Percentiles rank a stretch among this genome's conserved stretches.
Evolutionary conservation across 2,797 vertebrate species (phyloP).

Genomic region (Argentina silus): DNA sequence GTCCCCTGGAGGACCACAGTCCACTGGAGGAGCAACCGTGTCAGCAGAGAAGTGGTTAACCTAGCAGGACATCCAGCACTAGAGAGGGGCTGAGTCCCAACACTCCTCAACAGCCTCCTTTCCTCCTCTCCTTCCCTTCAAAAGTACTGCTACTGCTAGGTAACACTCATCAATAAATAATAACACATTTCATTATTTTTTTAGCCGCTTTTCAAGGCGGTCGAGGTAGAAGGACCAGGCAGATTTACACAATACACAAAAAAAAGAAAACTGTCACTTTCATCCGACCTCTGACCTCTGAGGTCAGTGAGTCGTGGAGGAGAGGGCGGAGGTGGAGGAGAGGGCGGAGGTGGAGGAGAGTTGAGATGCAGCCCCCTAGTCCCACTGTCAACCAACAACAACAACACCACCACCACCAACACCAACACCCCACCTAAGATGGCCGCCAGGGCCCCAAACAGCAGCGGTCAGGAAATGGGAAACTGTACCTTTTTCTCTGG

Average conservation of each 20-base stretch:
- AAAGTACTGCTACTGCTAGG: neutral
- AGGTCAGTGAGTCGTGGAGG: no score
- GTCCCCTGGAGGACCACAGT: no score
- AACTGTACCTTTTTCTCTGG: constrained; percentile 97
- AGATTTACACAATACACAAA: no score
- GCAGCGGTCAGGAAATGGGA: constrained; percentile 58
- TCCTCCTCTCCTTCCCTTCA: neutral
- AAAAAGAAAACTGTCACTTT: no score
- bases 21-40: no score
- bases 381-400: constrained; percentile 24
- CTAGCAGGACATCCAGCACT: neutral
- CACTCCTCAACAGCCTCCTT: constrained; percentile 21
- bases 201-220: no score
- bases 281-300: no score
- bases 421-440: constrained; percentile 23
- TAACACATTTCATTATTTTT: neutral
- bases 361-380: constrained; percentile 27
- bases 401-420: neutral
- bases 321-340: no score
- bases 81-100: constrained; percentile 37
- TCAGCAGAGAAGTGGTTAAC: constrained; percentile 54
- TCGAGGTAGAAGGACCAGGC: constrained; percentile 8
- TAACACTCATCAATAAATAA: no score
- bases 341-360: constrained; percentile 31
- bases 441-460: constrained; percentile 55